These are phyloP conservation scores for Lasioglossum albipes DNA, from an alignment of 1,140 invertebrate genomes.

Conservation along the genomic window DNA sequence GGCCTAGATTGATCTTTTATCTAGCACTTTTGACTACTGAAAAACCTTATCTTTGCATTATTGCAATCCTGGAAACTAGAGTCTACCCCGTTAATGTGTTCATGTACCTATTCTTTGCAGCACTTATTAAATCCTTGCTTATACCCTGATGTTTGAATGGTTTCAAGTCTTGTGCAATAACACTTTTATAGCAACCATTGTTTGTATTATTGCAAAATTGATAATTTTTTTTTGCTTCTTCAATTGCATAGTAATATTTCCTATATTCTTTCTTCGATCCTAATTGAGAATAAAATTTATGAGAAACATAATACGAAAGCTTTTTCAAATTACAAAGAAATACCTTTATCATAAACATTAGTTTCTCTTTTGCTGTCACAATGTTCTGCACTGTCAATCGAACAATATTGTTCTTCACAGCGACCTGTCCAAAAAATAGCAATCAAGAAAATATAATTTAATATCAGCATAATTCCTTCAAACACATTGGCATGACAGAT, in stretches of 20 bases:
- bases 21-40: too few species aligned
- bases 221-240: constrained; percentile 65
- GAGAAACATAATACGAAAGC: background rate
- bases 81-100: background rate
- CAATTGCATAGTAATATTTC: constrained; percentile 65
- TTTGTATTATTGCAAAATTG: constrained; percentile 72
- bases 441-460: constrained; percentile 29
- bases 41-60: too few species aligned
- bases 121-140: constrained; percentile 83
- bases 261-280: constrained; percentile 62
- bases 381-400: background rate
- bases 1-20: too few species aligned
- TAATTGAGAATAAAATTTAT: constrained; percentile 27
- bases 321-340: background rate
- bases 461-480: constrained; percentile 1
- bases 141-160: constrained; percentile 86
- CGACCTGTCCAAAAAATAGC: background rate
- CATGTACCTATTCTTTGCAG: constrained; percentile 81
- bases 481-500: constrained; percentile 14
- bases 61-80: too few species aligned
- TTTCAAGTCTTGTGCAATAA: constrained; percentile 86
- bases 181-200: constrained; percentile 83
- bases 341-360: constrained; percentile 52
- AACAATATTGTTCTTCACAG: constrained; percentile 47
- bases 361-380: constrained; percentile 22